Evolutionary conservation across 2,797 vertebrate species (phyloP).

Genomic region (Limnodromus scolopaceus): DNA sequence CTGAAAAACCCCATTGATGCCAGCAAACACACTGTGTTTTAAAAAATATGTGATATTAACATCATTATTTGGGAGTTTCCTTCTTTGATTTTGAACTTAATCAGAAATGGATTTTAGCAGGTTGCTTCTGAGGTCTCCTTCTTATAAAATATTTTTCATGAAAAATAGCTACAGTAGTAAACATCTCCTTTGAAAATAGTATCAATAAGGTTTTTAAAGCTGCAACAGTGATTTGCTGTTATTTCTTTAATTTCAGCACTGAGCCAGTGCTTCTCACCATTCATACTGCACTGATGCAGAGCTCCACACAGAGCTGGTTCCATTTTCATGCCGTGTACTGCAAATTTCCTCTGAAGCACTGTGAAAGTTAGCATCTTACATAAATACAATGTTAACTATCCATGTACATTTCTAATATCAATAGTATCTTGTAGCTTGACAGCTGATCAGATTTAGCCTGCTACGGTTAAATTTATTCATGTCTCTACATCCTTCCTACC

Average conservation of each 20-base stretch:
- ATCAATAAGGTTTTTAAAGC: background rate
- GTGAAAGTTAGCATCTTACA: background rate
- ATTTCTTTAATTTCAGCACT: background rate
- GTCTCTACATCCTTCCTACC: background rate
- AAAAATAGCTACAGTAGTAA: background rate
- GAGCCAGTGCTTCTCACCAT: background rate
- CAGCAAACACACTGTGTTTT: background rate
- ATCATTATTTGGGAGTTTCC: background rate
- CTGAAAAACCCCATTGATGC: background rate
- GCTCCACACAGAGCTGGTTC: background rate
- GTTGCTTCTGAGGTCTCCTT: background rate
- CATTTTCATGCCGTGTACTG: background rate
- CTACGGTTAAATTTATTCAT: background rate
- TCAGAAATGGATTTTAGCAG: background rate
- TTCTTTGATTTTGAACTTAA: background rate
- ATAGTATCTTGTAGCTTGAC: background rate
- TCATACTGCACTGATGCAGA: background rate
- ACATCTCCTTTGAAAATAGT: background rate
- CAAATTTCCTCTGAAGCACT: background rate
- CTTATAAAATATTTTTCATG: background rate
- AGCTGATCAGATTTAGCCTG: background rate
- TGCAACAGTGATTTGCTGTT: background rate
- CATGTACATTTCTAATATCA: background rate
- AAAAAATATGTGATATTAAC: background rate
- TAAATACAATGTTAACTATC: background rate